Evolutionary conservation across 2,888 invertebrate species (phyloP).

Genomic region (Athalia circularis): DNA sequence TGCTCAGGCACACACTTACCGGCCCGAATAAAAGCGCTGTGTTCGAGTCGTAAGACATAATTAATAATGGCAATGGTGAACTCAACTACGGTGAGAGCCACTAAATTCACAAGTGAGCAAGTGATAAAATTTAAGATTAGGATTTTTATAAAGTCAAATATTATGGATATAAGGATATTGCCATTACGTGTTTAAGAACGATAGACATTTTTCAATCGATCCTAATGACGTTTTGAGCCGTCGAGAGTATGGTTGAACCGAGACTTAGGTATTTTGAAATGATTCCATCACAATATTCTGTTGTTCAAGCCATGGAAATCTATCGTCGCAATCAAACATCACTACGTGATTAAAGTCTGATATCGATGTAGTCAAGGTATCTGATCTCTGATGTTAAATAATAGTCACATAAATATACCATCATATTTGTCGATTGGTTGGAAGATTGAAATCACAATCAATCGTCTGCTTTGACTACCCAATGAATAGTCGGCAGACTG

Average conservation of each 20-base stretch:
- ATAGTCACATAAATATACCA: no score
- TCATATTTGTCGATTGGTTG: no score
- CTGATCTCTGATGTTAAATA: no score
- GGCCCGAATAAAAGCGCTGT: constrained; percentile 38
- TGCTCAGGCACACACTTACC: constrained; percentile 41
- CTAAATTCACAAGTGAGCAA: constrained; percentile 8
- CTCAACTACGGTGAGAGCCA: neutral
- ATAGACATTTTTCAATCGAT: neutral
- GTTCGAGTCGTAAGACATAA: constrained; percentile 35
- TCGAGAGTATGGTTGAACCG: neutral
- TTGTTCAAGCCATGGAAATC: neutral
- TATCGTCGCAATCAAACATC: no score
- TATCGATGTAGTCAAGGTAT: no score
- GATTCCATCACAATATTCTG: neutral
- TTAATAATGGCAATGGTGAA: constrained; percentile 6
- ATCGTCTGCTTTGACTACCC: no score
- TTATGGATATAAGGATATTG: neutral
- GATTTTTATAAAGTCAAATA: constrained; percentile 23
- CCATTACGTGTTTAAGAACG: neutral
- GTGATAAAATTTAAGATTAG: constrained; percentile 20
- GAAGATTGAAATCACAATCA: no score
- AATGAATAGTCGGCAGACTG: no score
- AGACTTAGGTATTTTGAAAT: neutral
- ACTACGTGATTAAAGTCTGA: no score
- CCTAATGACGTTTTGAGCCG: neutral